A percentile compares a stretch with the other conserved stretches of the same genome.
Conservation (phyloP, 2,797 vertebrate species). For the Cygnus olor region DNA sequence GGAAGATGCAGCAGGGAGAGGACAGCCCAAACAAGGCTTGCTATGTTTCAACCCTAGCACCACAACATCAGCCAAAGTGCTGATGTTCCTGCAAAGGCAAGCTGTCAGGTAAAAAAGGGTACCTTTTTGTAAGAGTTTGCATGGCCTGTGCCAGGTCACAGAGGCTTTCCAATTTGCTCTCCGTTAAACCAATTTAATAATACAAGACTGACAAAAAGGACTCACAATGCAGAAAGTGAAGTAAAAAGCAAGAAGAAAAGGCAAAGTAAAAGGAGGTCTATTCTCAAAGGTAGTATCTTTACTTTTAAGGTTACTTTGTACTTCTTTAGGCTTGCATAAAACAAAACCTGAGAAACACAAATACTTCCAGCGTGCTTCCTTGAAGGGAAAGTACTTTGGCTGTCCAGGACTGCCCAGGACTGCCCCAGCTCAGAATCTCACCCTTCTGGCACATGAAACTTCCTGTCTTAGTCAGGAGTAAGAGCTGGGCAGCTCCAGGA, state of each 20-base stretch:
- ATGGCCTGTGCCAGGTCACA: background rate
- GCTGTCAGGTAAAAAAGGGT: background rate
- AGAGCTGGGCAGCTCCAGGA: background rate
- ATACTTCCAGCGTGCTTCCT: background rate
- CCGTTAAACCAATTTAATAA: background rate
- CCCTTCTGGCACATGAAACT: background rate
- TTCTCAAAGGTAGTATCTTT: background rate
- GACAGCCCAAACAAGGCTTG: background rate
- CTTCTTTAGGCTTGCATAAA: background rate
- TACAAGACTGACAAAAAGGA: background rate
- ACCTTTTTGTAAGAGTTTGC: background rate
- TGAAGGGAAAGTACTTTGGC: accelerated
- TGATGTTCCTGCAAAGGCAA: background rate
- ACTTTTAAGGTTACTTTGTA: background rate
- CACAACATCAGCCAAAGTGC: background rate
- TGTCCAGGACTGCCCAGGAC: background rate
- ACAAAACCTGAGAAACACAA: background rate
- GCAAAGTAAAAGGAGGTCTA: background rate
- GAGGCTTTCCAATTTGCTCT: accelerated
- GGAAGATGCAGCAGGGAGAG: background rate
- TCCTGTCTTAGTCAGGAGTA: background rate
- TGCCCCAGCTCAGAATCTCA: background rate
- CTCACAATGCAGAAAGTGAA: background rate
- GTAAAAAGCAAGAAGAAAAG: background rate
- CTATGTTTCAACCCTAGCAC: background rate